Evolutionary conservation across 2,797 vertebrate genomes (phyloP).

Genomic region (Neostethus bicornis): DNA sequence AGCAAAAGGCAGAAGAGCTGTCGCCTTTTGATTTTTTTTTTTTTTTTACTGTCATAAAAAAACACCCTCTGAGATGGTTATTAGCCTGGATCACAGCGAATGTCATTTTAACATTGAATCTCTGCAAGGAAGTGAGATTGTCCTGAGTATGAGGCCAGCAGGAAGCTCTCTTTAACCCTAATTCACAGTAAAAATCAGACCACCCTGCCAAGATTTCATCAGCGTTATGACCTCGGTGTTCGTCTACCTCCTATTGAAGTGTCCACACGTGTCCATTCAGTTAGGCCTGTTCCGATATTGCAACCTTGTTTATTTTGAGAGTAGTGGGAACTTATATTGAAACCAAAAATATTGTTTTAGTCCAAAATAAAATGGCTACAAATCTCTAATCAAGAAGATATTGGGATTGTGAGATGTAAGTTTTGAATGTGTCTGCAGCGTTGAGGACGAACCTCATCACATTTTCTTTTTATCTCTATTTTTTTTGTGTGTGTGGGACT

Average conservation of each 20-base stretch:
- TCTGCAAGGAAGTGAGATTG: constrained; percentile 84
- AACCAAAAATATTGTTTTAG: background rate
- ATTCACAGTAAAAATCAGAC: constrained; percentile 83
- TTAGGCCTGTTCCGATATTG: constrained; percentile 57
- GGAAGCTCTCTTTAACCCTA: constrained; percentile 83
- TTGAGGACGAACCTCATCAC: no score
- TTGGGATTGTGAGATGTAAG: no score
- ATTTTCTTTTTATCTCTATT: no score
- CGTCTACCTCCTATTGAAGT: constrained; percentile 61
- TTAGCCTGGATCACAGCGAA: constrained; percentile 78
- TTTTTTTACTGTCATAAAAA: constrained; percentile 71
- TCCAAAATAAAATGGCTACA: background rate
- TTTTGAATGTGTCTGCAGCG: no score
- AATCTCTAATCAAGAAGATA: no score
- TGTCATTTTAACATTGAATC: constrained; percentile 83
- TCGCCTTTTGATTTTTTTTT: constrained; percentile 40
- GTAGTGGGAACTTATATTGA: constrained; percentile 45
- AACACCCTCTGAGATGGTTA: constrained; percentile 82
- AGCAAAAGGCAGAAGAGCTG: constrained; percentile 79
- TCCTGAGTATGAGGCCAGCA: constrained; percentile 79
- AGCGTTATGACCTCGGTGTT: constrained; percentile 77
- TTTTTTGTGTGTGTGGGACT: no score
- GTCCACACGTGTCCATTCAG: constrained; percentile 66
- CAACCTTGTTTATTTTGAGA: constrained; percentile 45
- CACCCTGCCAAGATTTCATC: constrained; percentile 83